Evolutionary conservation across 2,888 invertebrate species (phyloP), one percentile per base, ranked within the genome.

Genomic region (Pristionchus exspectatus): DNA sequence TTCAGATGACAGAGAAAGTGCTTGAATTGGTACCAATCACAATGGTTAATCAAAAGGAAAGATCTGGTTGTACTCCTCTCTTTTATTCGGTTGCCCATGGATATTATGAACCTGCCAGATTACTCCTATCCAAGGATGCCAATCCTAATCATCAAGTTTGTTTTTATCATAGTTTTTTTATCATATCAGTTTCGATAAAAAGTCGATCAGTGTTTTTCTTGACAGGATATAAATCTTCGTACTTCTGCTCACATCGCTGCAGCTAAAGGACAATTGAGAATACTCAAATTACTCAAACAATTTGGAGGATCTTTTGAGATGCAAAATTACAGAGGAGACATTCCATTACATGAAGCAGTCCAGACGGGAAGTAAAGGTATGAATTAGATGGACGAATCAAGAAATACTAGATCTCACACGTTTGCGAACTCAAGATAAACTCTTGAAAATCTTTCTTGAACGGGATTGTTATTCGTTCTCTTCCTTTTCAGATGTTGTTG

Each of bases 1-100:
- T 86, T 59, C 21, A 87, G 91, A 90, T 93, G 5, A 90, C 92
- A 21, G 92, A 92, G 33, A 90, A 89, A 33, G 90, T 85, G n/a
- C 88, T 92, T 69, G 88, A 90, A 44, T 87, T 87, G 56, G 87
- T 91, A 7, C 90, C 90, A 21, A 72, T 88, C 9, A 50, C 88
- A 16, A 90, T 91, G 72, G 90, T 93, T 0, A 91, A 93, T 85
- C 90, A 90, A 27, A 56, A 72, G 33, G 93, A 93, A 44, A 88
- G 90, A 66, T 90, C 91, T 14, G 93, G 93, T 0, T 91, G 92
- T 27, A 91, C 92, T 21, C 89, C 99, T 0, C 96, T 99, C 50
- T 99, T 99, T 96, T 99, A 99, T 95, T 98, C 99, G 7, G 98
- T 98, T 2, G 98, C 98, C 0, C 96, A 98, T 88, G 98, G 98